Conservation (phyloP, 2,888 invertebrate species). For the Acanthosepion esculentum region DNA sequence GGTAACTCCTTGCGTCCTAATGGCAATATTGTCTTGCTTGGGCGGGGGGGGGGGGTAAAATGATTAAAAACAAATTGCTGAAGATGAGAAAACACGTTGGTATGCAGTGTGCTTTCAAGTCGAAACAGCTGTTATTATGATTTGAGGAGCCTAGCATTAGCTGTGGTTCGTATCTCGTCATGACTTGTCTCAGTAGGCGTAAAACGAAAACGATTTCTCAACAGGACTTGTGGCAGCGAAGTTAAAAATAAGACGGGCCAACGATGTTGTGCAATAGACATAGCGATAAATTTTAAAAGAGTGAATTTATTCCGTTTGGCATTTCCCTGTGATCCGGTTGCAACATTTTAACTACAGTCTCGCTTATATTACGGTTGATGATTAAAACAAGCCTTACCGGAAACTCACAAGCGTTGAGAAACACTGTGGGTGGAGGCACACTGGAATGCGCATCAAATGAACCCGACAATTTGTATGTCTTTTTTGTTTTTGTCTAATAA, state of each 20-base stretch:
- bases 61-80: no score
- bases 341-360: neutral
- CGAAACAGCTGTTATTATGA: neutral
- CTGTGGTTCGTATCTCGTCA: neutral
- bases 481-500: no score
- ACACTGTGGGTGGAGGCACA: neutral
- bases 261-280: neutral
- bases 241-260: neutral
- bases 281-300: neutral
- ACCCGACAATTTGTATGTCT: neutral
- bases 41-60: no score
- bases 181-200: neutral
- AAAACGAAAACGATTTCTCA: neutral
- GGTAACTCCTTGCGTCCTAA: no score
- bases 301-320: neutral
- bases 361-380: neutral
- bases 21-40: no score
- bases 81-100: no score
- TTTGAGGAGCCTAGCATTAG: neutral
- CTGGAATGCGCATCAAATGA: neutral
- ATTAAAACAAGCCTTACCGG: neutral
- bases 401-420: neutral
- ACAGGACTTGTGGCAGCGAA: neutral
- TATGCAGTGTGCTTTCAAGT: no score
- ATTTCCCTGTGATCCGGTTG: neutral